Conservation (phyloP, 2,797 vertebrate species). For the Cercopithecus diana region DNA sequence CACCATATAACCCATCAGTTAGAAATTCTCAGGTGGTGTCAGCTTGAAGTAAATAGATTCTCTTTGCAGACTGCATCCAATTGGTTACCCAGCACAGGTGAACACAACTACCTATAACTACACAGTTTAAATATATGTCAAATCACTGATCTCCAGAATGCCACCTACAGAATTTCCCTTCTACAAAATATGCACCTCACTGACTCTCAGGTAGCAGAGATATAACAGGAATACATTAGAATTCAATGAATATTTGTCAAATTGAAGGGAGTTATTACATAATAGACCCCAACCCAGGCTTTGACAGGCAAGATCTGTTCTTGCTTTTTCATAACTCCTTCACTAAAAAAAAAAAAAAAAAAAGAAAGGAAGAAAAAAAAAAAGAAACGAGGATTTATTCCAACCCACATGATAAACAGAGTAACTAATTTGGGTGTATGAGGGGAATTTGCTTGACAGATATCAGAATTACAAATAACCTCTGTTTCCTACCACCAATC, state of each 20-base stretch:
- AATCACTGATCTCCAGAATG: slow-evolving; percentile 11
- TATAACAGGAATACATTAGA: not conserved
- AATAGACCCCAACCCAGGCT: not conserved
- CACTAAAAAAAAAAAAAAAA: not conserved
- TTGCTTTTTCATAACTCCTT: slow-evolving; percentile 12
- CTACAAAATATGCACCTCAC: not conserved
- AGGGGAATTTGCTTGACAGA: not conserved
- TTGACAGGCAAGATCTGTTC: not conserved
- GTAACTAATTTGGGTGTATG: not conserved
- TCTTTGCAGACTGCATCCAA: slow-evolving; percentile 12
- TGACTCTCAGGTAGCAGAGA: slow-evolving; percentile 8
- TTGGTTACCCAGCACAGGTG: not conserved
- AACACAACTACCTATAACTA: slow-evolving; percentile 34
- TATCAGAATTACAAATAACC: not conserved
- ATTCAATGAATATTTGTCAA: not conserved
- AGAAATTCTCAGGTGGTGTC: not conserved
- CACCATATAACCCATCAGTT: not conserved
- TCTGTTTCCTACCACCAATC: not conserved
- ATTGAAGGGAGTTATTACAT: slow-evolving; percentile 36
- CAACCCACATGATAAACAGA: slow-evolving; percentile 8
- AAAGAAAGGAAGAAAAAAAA: not conserved
- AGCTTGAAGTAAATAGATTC: slow-evolving; percentile 38
- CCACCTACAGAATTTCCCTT: not conserved
- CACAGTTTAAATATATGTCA: not conserved
- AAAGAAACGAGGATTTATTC: not conserved